Evolutionary conservation across 92 coral and sea anemone genomes (phyloP).

Genomic region (Paragorgia papillata): DNA sequence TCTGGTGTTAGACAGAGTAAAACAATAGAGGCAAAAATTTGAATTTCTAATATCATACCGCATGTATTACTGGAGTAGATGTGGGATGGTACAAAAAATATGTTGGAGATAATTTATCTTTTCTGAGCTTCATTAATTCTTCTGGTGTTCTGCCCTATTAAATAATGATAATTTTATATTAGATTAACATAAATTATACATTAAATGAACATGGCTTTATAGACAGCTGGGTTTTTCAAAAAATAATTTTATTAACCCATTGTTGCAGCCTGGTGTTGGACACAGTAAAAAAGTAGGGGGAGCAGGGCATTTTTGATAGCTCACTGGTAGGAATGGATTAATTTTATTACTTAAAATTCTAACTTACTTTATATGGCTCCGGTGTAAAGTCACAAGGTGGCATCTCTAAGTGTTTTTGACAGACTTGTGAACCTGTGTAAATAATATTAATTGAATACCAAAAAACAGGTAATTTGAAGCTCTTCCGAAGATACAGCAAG

Average conservation of each 20-base stretch:
- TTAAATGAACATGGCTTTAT: too few relatives aligned
- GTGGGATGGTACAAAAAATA: constrained; percentile 32
- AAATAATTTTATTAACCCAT: too few relatives aligned
- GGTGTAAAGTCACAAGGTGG: constrained; percentile 89
- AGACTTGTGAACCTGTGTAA: constrained; percentile 14
- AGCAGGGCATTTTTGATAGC: too few relatives aligned
- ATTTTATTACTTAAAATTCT: neutral
- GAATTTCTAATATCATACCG: constrained; percentile 66
- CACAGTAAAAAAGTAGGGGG: too few relatives aligned
- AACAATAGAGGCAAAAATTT: too few relatives aligned
- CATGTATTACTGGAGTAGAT: constrained; percentile 79
- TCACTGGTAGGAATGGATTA: too few relatives aligned
- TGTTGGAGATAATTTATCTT: constrained; percentile 72
- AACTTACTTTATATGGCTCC: constrained; percentile 74
- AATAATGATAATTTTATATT: neutral
- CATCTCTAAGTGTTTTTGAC: constrained; percentile 64
- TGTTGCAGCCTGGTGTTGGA: too few relatives aligned
- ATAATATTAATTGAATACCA: neutral
- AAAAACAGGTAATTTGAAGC: too few relatives aligned
- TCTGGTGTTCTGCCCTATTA: constrained; percentile 83
- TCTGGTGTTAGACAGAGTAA: too few relatives aligned
- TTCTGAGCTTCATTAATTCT: constrained; percentile 74
- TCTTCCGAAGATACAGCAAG: too few relatives aligned
- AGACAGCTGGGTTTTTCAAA: too few relatives aligned
- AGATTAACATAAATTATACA: too few relatives aligned